Percentiles rank a stretch among this genome's conserved stretches.
phyloP scores from a whole-genome alignment of 2,797 vertebrate species.

The Antrozous pallidus region DNA sequence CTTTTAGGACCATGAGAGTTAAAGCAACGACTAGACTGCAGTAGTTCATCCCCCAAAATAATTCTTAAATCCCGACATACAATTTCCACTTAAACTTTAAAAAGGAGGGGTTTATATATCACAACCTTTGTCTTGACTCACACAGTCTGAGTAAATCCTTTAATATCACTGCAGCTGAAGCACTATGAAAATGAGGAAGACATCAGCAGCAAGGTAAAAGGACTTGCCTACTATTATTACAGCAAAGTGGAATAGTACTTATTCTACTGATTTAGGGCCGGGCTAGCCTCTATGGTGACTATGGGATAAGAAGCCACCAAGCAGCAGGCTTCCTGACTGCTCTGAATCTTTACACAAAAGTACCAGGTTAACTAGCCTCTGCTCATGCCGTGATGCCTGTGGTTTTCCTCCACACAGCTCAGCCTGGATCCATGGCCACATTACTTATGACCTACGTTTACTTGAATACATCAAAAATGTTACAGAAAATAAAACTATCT shows the following conservation, averaged over 20 bases:
- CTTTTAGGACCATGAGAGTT: background rate
- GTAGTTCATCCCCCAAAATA: background rate
- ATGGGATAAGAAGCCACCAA: background rate
- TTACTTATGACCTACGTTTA: background rate
- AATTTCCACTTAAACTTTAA: background rate
- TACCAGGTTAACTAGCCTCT: background rate
- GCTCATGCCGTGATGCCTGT: background rate
- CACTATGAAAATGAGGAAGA: background rate
- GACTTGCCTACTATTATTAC: background rate
- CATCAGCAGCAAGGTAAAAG: background rate
- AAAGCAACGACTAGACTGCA: constrained; percentile 8
- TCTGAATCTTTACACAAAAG: background rate
- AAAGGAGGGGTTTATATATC: background rate
- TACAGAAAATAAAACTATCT: background rate
- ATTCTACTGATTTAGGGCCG: background rate
- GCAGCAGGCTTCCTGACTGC: background rate
- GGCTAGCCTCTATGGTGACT: background rate
- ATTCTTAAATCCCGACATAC: background rate
- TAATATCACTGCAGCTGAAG: background rate
- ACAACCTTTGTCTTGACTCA: background rate
- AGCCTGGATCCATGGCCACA: background rate
- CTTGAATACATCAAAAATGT: too few relatives aligned
- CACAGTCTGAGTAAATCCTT: background rate
- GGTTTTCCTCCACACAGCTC: background rate
- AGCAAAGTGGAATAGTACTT: background rate